Conservation (phyloP, 2,797 vertebrate genomes). For the Tinamus major region DNA sequence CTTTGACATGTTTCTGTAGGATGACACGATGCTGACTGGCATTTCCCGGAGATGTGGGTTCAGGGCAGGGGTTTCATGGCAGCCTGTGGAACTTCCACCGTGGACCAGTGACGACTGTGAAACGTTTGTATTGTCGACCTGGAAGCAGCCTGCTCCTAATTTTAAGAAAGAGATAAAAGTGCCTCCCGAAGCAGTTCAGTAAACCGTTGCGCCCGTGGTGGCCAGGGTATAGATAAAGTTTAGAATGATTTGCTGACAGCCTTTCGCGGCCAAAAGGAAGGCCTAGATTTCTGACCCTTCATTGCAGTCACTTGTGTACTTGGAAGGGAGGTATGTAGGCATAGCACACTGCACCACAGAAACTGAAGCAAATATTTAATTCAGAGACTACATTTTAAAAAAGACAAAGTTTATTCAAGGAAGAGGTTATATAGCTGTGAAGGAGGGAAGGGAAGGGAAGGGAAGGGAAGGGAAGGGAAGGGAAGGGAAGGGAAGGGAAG, state of each 20-base stretch:
- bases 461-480: too few relatives aligned
- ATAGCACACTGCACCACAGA: background rate
- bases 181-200: background rate
- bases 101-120: background rate
- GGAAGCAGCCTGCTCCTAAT: background rate
- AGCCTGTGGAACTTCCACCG: background rate
- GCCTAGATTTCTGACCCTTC: background rate
- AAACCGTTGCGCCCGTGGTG: background rate
- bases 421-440: background rate
- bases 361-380: slow-evolving; percentile 8
- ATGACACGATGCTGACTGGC: background rate
- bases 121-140: background rate
- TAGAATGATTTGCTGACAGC: background rate
- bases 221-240: background rate
- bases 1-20: background rate
- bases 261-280: background rate
- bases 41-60: background rate
- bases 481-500: too few relatives aligned
- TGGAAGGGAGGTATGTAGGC: background rate
- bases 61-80: background rate
- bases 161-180: background rate
- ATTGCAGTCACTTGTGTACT: background rate
- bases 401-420: background rate
- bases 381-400: background rate
- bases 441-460: background rate